Conservation (phyloP, 1,140 invertebrate species). For the Hylyphantes graminicola region DNA sequence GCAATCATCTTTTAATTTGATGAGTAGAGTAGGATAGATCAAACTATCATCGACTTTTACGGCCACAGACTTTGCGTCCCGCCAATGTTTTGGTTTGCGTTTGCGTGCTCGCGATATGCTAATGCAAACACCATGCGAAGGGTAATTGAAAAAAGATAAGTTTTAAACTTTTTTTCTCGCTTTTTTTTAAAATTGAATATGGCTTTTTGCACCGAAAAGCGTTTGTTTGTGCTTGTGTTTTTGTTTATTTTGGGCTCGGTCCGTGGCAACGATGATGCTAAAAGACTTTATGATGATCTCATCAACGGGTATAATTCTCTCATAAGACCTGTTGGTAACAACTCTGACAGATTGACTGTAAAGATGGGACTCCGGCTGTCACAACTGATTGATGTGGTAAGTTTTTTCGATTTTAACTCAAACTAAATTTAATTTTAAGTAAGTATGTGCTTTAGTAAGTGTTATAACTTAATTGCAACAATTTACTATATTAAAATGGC, state of each 20-base stretch:
- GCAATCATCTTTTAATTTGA: no score
- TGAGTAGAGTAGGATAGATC: no score
- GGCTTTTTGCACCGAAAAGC: background rate
- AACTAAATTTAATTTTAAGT: no score
- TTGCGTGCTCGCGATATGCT: no score
- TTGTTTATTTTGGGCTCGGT: background rate
- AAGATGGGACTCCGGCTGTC: slow-evolving; percentile 95
- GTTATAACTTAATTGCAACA: no score
- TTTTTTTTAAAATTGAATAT: background rate
- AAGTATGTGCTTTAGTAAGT: no score
- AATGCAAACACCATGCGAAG: no score
- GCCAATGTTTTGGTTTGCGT: no score
- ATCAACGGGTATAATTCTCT: slow-evolving; percentile 97
- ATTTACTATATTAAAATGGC: no score
- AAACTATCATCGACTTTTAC: no score
- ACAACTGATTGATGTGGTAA: slow-evolving; percentile 98
- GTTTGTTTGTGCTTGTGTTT: slow-evolving; percentile 24
- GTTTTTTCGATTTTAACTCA: slow-evolving; percentile 67
- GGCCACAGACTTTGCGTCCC: no score
- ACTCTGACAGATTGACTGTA: slow-evolving; percentile 93
- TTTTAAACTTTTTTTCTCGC: background rate
- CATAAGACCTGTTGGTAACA: slow-evolving; percentile 94
- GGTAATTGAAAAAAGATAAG: no score
- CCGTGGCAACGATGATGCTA: slow-evolving; percentile 77
- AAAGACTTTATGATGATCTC: slow-evolving; percentile 93